Conservation (phyloP, 2,888 invertebrate species). For the Oxyteleia sp. region DNA sequence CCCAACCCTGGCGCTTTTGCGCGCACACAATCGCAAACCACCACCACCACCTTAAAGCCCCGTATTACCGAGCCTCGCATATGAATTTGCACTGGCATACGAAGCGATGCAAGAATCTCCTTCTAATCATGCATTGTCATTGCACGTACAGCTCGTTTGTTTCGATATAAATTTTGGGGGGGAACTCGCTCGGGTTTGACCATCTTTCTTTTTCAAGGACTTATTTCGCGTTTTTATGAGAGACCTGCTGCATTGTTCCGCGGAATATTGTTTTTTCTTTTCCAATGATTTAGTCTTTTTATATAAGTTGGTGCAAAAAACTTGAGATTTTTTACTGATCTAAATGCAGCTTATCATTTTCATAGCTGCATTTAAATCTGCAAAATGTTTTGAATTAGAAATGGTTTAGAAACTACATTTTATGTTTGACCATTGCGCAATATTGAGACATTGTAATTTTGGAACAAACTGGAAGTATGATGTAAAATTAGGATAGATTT, state of each 20-base stretch:
- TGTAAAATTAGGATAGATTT: no score
- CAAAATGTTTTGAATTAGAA: no score
- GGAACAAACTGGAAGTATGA: no score
- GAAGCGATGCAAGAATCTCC: conserved; percentile 68
- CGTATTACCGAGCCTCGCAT: conserved; percentile 79
- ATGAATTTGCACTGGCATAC: conserved; percentile 75
- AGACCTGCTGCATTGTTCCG: conserved; percentile 59
- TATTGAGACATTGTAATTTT: no score
- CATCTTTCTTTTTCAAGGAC: conserved; percentile 60
- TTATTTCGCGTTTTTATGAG: conserved; percentile 56
- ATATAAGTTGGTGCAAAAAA: not conserved
- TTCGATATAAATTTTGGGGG: conserved; percentile 67
- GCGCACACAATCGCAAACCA: conserved; percentile 74
- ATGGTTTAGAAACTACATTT: no score
- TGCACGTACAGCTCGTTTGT: conserved; percentile 70
- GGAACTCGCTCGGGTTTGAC: conserved; percentile 58
- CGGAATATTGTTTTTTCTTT: conserved; percentile 31
- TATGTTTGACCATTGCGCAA: no score
- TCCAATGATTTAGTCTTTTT: conserved; percentile 2
- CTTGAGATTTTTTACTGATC: not conserved
- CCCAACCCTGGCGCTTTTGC: no score
- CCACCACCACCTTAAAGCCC: conserved; percentile 75
- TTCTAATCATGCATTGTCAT: conserved; percentile 72
- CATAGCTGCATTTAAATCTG: no score
- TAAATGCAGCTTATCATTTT: no score